Evolutionary conservation across 1,140 invertebrate genomes (phyloP).

Genomic region (Ips nitidus): DNA sequence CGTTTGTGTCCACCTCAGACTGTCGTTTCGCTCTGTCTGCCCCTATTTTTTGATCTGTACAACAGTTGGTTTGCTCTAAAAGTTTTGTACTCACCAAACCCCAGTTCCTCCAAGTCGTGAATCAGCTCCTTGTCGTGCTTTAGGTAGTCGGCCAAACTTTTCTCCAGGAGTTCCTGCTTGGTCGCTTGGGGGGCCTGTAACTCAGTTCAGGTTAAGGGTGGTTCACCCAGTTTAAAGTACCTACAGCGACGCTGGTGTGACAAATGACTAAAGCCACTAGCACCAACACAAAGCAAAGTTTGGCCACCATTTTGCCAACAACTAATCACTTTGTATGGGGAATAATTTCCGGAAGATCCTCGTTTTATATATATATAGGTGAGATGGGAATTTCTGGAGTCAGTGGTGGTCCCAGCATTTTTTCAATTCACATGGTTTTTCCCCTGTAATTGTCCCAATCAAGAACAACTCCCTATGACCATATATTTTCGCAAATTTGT

Average conservation of each 20-base stretch:
- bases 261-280: background rate
- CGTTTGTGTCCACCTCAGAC: constrained; percentile 34
- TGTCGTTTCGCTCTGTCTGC: constrained; percentile 40
- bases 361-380: constrained; percentile 8
- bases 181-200: constrained; percentile 36
- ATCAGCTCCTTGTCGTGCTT: constrained; percentile 44
- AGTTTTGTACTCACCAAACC: constrained; percentile 23
- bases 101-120: constrained; percentile 34
- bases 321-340: background rate
- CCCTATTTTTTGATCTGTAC: background rate
- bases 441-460: too few relatives aligned
- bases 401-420: constrained; percentile 7
- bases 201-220: background rate
- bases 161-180: constrained; percentile 37
- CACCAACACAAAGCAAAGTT: background rate
- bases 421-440: too few relatives aligned
- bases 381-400: too few relatives aligned
- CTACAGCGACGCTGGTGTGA: constrained; percentile 3
- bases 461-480: too few relatives aligned
- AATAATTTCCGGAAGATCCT: constrained; percentile 6
- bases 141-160: constrained; percentile 45
- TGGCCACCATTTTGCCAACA: constrained; percentile 1
- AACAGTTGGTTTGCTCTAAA: background rate
- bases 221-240: constrained; percentile 1
- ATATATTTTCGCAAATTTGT: too few relatives aligned